These are phyloP conservation scores for Drosophila sp. DNA, from an alignment of 1,140 invertebrate genomes.

Conservation along the genomic window DNA sequence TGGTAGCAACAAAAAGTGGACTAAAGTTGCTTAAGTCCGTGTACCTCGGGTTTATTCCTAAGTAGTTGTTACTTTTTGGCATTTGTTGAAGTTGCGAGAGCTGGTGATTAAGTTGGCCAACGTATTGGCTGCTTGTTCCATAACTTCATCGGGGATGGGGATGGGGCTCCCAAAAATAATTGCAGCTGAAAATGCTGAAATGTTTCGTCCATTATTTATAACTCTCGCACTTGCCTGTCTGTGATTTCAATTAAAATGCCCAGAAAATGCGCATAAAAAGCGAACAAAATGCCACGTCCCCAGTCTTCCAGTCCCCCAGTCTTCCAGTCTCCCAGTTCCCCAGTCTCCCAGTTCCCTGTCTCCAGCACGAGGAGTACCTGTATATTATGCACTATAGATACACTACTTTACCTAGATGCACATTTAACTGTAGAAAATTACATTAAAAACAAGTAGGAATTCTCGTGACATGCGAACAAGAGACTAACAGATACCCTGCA, in stretches of 20 bases:
- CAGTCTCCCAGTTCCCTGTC: too few relatives aligned
- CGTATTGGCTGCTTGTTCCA: constrained; percentile 63
- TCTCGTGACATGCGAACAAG: not conserved
- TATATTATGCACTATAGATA: constrained; percentile 31
- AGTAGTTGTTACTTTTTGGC: constrained; percentile 80
- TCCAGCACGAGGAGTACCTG: not conserved
- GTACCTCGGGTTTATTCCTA: constrained; percentile 59
- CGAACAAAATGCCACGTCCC: constrained; percentile 7
- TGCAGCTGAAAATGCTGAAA: constrained; percentile 52
- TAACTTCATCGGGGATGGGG: constrained; percentile 60
- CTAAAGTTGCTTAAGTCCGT: constrained; percentile 20
- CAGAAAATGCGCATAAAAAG: constrained; percentile 61
- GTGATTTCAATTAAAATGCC: constrained; percentile 80
- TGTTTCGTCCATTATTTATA: constrained; percentile 58
- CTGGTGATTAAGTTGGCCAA: constrained; percentile 74
- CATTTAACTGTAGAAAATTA: constrained; percentile 56
- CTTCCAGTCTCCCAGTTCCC: too few relatives aligned
- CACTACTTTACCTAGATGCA: constrained; percentile 31
- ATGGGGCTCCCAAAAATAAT: constrained; percentile 53
- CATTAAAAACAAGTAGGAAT: constrained; percentile 41
- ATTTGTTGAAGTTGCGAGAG: constrained; percentile 73
- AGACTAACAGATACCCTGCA: constrained; percentile 8
- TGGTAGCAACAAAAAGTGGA: constrained; percentile 30
- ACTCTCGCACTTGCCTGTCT: constrained; percentile 46
- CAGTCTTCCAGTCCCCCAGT: not conserved